Evolutionary conservation across 1,140 invertebrate genomes (phyloP).

Genomic region (Mycetomoellerius zeteki): DNA sequence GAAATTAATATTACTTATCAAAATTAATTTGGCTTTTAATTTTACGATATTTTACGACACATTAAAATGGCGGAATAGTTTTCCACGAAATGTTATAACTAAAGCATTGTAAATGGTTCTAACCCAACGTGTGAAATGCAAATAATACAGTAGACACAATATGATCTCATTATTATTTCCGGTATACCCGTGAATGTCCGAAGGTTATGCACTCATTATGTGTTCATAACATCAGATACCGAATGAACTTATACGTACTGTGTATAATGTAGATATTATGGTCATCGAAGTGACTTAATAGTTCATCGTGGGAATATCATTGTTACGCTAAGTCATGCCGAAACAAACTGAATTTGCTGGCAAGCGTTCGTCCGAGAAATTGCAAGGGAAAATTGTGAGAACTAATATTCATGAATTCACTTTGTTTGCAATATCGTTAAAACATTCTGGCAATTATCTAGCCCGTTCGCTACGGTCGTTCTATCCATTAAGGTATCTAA

Average conservation of each 20-base stretch:
- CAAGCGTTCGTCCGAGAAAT: constrained; percentile 5
- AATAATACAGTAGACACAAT: not conserved
- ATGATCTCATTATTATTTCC: constrained; percentile 41
- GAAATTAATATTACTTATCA: not conserved
- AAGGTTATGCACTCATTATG: constrained; percentile 51
- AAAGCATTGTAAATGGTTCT: constrained; percentile 8
- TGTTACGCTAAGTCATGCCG: not conserved
- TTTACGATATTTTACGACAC: not conserved
- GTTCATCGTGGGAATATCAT: not conserved
- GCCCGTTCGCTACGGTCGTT: not conserved
- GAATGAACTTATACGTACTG: constrained; percentile 11
- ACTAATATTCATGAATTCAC: constrained; percentile 18
- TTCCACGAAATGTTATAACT: not conserved
- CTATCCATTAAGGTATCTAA: constrained; percentile 34
- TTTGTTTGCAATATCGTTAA: constrained; percentile 26
- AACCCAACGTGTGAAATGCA: not conserved
- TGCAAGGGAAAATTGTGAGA: not conserved
- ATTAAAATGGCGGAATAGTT: not conserved
- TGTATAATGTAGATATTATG: not conserved
- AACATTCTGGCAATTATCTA: constrained; percentile 14
- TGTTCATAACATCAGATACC: not conserved
- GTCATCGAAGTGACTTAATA: constrained; percentile 13
- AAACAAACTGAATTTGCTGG: not conserved
- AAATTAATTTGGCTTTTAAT: constrained; percentile 9
- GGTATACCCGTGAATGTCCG: not conserved